phyloP scores from a whole-genome alignment of 2,888 invertebrate species.

The Ophion ventricosus region DNA sequence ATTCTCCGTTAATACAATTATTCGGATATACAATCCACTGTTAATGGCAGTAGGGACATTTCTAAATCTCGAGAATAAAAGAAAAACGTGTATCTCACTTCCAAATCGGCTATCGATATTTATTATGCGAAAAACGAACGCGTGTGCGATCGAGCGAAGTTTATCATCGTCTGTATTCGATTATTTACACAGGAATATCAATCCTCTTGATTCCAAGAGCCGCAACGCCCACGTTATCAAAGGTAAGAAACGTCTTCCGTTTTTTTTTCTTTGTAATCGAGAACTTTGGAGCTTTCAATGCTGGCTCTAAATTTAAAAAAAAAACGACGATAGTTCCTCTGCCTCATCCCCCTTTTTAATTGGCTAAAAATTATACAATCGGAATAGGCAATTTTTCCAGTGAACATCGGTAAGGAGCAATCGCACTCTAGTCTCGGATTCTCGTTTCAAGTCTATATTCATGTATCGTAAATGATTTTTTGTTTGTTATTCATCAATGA shows the following conservation, averaged over 20 bases:
- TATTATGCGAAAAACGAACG: constrained; percentile 51
- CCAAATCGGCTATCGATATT: constrained; percentile 62
- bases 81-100: background rate
- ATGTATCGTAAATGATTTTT: no score
- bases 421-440: no score
- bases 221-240: constrained; percentile 25
- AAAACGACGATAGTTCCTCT: no score
- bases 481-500: no score
- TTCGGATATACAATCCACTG: constrained; percentile 3
- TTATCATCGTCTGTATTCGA: constrained; percentile 6
- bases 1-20: constrained; percentile 40
- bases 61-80: constrained; percentile 56
- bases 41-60: constrained; percentile 70
- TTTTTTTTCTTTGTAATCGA: background rate
- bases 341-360: no score
- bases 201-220: background rate
- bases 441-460: no score
- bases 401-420: no score
- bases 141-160: constrained; percentile 34
- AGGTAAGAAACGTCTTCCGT: constrained; percentile 19
- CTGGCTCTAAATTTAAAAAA: background rate
- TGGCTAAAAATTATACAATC: no score
- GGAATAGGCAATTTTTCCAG: no score
- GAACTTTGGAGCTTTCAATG: constrained; percentile 3
- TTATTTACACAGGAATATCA: constrained; percentile 16